A percentile compares a stretch with the other conserved stretches of the same genome.
Evolutionary conservation across 2,797 vertebrate species (phyloP).

Genomic region (Scolopax rusticola): DNA sequence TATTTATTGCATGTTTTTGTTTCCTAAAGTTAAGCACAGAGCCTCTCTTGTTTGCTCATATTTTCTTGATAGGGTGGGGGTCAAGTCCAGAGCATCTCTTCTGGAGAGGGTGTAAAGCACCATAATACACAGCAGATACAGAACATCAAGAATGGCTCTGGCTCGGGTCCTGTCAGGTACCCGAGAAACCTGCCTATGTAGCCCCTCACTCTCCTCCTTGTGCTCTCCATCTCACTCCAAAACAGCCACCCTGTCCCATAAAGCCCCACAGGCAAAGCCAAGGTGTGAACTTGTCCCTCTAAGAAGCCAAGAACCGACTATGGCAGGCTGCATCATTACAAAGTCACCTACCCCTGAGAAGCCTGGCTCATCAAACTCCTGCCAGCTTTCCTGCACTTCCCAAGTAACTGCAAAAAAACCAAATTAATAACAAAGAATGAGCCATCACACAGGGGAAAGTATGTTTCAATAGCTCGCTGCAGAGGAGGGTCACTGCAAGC

Average conservation of each 20-base stretch:
- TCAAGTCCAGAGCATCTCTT: neutral
- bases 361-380: neutral
- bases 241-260: neutral
- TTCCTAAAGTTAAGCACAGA: neutral
- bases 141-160: neutral
- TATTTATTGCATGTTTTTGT: neutral
- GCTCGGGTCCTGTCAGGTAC: neutral
- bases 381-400: neutral
- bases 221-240: neutral
- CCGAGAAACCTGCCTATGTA: rapidly evolving
- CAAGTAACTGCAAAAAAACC: slow-evolving; percentile 39
- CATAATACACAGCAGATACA: neutral
- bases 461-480: neutral
- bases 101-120: neutral
- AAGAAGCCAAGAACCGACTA: neutral
- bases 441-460: slow-evolving; percentile 15
- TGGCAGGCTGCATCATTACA: neutral
- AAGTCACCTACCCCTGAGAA: neutral
- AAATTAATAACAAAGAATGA: slow-evolving; percentile 59
- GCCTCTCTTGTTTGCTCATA: neutral
- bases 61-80: neutral
- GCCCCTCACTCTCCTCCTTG: neutral
- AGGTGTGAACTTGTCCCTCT: neutral
- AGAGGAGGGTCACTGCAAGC: neutral
- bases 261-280: neutral